Base-by-base conservation (phyloP, 1,140 invertebrate genomes). In the Neomicropteryx cornuta region DNA sequence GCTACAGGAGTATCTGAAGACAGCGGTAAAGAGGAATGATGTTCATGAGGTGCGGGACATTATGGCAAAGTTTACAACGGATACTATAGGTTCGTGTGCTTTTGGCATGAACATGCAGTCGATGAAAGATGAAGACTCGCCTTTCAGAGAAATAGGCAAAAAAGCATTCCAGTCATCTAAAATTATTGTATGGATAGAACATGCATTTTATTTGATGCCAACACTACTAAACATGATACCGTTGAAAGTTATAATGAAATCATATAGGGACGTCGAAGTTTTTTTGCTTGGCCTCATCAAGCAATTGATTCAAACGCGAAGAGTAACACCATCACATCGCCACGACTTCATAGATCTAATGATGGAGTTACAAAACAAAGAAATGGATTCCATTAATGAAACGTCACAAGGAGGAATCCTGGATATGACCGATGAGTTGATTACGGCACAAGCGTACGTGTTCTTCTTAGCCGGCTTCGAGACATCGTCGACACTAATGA, bases 281-380 rank as follows among this genome's bases (percentile, higher is more conserved):
- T 34, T 34, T 13, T 34, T 34, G 11, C 4, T 19, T 4, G 33
- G 5, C 5, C 6, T 34, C 5, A 5, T 34, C 4, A 4, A 5
- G 5, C 10, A 34, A 4, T 4, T 5, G 4, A 34, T 34, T 4
- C 4, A 34, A 17, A 17, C 8, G 17, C 18, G 33, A 34, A 20
- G 21, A 13, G 33, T 17, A 10, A 16, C 11, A 4, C 33, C 6
- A 13, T 5, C 33, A 11, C 4, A 45, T 0, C 46, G 62, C 10
- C 55, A 66, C 32, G 75, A 77, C 48, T 72, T 75, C 38, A 41
- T 75, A 16, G 65, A 76, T 41, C 38, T 74, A 2, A 30, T 77
- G 28, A 50, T 73, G 32, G 36, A 45, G 17, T 30, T 42, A 30
- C 42, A 42, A 33, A 1, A 42, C 8, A 34, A 40, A 18, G 3